Base-by-base conservation (phyloP, 64 coral and sea anemone species). In the Porites australiensis region DNA sequence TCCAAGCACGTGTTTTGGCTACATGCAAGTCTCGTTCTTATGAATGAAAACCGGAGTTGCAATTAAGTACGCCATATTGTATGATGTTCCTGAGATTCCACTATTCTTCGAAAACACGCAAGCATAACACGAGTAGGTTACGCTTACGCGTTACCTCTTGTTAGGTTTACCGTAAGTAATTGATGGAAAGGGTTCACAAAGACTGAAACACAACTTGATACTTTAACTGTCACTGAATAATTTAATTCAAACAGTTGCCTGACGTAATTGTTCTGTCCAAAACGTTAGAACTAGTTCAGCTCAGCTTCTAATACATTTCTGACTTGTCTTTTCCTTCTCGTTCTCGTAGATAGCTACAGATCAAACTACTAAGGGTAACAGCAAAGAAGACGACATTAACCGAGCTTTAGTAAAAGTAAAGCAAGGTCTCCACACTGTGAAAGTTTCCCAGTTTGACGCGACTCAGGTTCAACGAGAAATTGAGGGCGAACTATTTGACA, bases 401-500 rank as follows among this genome's bases (percentile, higher is more conserved):
- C 45, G 27, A 88, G 91, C 91, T 16, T 72, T 93, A 74, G 74
- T 46, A 18, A 93, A 93, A 70, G 91, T 93, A 3, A 93, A 93
- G 21, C 43, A 69, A 53, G 91, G 91, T 46, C 64, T 93, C 4
- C 74, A 93, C 50, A 18, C 57, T 48, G 91, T 93, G 18, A 93
- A 88, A 88, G 91, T 93, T 14, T 93, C 91, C 7, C 83, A 70
- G 15, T 55, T 6, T 72, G 91, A 93, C 44, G 91, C 91, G 4
- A 79, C 73, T 9, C n/a, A 88, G 58, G 74, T 93, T 55, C 83
- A 93, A 48, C 71, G 91, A 8, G 91, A 93, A 21, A 93, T 93
- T 3, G 91, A 93, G 67, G 91, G 91, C 46, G 91, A 93, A 50
- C 18, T 93, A 66, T 93, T 93, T 72, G 91, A 88, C 74, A 93